phyloP scores from a whole-genome alignment of 2,888 invertebrate species.

The Boloria euphrosyne region DNA sequence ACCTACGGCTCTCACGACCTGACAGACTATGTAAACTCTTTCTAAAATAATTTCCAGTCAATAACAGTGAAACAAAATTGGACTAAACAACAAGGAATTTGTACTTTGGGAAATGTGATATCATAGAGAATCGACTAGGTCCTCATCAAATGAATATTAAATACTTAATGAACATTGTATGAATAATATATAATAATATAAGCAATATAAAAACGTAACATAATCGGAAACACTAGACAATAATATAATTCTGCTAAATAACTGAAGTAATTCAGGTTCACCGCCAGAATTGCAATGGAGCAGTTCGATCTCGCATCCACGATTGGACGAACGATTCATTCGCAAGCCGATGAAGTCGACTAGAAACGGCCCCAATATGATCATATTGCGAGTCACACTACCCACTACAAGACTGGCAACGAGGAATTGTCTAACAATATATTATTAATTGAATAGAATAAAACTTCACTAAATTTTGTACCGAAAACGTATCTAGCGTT shows the following conservation, averaged over 20 bases:
- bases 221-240: slow-evolving; percentile 80
- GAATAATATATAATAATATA: slow-evolving; percentile 80
- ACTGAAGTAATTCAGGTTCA: slow-evolving; percentile 75
- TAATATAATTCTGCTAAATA: slow-evolving; percentile 82
- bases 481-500: slow-evolving; percentile 77
- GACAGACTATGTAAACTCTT: slow-evolving; percentile 51
- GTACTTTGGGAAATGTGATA: slow-evolving; percentile 83
- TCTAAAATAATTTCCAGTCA: slow-evolving; percentile 80
- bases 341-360: slow-evolving; percentile 62
- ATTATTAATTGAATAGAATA: slow-evolving; percentile 74
- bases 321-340: slow-evolving; percentile 46
- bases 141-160: slow-evolving; percentile 82
- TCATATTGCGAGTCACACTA: slow-evolving; percentile 40
- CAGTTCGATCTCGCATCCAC: slow-evolving; percentile 43
- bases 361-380: slow-evolving; percentile 58
- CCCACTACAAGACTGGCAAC: slow-evolving; percentile 66
- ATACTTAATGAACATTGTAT: slow-evolving; percentile 81
- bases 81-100: slow-evolving; percentile 84
- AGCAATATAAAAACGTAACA: slow-evolving; percentile 82
- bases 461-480: slow-evolving; percentile 77
- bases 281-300: slow-evolving; percentile 61
- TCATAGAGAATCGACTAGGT: slow-evolving; percentile 82
- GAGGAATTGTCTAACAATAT: slow-evolving; percentile 78
- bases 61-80: slow-evolving; percentile 83
- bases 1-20: slow-evolving; percentile 39